Evolutionary conservation across 2,113 vertebrate genomes (phyloP), one percentile per base, ranked within the genome.

Genomic region (Carassius carassius): DNA sequence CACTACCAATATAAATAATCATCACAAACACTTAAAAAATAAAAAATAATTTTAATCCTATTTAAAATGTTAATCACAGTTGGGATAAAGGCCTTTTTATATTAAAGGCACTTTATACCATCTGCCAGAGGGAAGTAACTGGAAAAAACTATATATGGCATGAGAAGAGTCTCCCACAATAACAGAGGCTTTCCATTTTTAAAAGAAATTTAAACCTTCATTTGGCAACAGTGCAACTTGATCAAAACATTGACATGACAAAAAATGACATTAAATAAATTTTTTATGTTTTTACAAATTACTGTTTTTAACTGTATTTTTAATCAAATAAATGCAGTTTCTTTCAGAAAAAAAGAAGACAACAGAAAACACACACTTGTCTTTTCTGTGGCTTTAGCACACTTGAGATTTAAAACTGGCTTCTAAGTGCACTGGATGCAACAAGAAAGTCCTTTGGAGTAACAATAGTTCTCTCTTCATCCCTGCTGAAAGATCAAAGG

Each of bases 401-500:
- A n/a, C 44, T 17, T 35, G 47, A 73, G 29, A 73, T 83, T 56
- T 44, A 78, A 65, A 84, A 56, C 74, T 67, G 19, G 13, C n/a
- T 62, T 63, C 51, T 37, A 32, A 49, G 19, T 60, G 72, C 60
- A 29, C 9, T 51, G 62, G 79, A 60, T 29, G 16, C 62, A 82
- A 56, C 51, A 21, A 16, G 37, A 49, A 35, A 16, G 21, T 56
- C 82, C 10, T 21, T 74, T 13, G 21, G 47, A 76, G 17, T 56
- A 65, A 75, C 82, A 70, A 41, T 3, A 75, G 63, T 17, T 17
- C 11, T 84, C 41, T 37, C 62, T 83, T 62, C 12, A 73, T 77
- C 23, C 74, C 51, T 23, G 7, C 41, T 76, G 16, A 58, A 79
- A 84, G 84, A 85, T 87, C 75, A 88, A 62, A 83, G 81, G 12